Conservation (phyloP, 2,797 vertebrate species). For the Agapornis canus region DNA sequence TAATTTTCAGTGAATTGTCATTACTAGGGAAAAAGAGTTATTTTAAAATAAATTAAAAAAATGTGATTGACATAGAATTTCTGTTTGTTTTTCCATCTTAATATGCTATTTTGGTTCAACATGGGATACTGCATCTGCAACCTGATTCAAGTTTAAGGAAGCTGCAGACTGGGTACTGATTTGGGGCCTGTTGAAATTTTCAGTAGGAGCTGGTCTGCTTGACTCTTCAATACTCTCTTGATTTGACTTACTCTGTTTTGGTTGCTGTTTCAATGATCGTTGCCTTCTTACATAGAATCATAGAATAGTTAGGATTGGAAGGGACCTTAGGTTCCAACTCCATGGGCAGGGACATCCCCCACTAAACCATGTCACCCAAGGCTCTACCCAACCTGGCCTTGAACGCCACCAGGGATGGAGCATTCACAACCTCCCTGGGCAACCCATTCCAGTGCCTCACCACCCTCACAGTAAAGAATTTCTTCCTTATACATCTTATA, state of each 20-base stretch:
- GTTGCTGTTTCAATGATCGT: neutral
- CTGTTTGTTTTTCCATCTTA: neutral
- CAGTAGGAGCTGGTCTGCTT: neutral
- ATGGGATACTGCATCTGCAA: neutral
- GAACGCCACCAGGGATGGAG: no score
- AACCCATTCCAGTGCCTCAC: no score
- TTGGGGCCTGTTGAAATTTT: neutral
- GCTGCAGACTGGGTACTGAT: neutral
- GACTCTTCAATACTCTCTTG: neutral
- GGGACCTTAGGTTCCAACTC: no score
- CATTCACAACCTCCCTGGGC: no score
- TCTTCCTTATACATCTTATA: neutral
- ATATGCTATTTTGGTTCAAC: neutral
- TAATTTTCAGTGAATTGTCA: neutral
- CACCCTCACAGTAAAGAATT: no score
- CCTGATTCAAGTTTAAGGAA: neutral
- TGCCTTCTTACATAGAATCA: neutral
- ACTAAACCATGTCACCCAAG: no score
- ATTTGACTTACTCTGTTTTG: neutral
- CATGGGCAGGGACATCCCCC: no score
- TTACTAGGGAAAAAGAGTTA: neutral
- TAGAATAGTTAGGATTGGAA: no score
- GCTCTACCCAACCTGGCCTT: no score
- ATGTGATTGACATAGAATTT: neutral
- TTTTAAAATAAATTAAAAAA: neutral